Base-by-base conservation (phyloP, 2,113 vertebrate species). In the Lucifuga dentata region DNA sequence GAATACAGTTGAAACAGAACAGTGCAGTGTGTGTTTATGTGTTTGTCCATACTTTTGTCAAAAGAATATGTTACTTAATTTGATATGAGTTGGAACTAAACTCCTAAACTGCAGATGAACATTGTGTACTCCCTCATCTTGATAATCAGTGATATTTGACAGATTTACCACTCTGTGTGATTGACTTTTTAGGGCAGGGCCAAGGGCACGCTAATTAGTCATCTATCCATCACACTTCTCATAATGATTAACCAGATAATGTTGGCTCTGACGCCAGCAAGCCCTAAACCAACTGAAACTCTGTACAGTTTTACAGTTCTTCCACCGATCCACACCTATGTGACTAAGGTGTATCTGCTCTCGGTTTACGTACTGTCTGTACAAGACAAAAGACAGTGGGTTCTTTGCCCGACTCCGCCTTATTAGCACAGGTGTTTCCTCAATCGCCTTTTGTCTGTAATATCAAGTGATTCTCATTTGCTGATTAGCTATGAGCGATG, bases 191-290 rank as follows among this genome's bases (percentile, higher is more conserved):
- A 60, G 23, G 39, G 48, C 26, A 45, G 5, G 36, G 52, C 71
- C 43, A 68, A 57, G 49, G 40, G 17, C 62, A 38, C 15, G 15
- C 43, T 57, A 72, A 78, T 87, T 69, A 81, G 78, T 86, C 58
- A 90, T 53, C 75, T 38, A 83, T 81, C 78, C 23, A 36, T 75
- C 53, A 62, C 73, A 63, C 19, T 55, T 78, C 78, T 57, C 55
- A 46, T 24, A 87, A 88, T 90, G 61, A 89, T 91, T 90, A 88
- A 90, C 84, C 52, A 74, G 48, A 38, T 38, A 36, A 50, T 58
- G 66, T 45, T 76, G 32, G 32, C 53, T 53, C n/a, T 56, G 43
- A 57, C 53, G 24, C 39, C 3, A 21, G 33, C 80, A 52, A 61
- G 32, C 68, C 73, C 60, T 84, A 41, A 76, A 58, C 55, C 17